These are phyloP conservation scores for Narcine bancroftii DNA, from an alignment of 2,113 vertebrate genomes.

Conservation along the genomic window DNA sequence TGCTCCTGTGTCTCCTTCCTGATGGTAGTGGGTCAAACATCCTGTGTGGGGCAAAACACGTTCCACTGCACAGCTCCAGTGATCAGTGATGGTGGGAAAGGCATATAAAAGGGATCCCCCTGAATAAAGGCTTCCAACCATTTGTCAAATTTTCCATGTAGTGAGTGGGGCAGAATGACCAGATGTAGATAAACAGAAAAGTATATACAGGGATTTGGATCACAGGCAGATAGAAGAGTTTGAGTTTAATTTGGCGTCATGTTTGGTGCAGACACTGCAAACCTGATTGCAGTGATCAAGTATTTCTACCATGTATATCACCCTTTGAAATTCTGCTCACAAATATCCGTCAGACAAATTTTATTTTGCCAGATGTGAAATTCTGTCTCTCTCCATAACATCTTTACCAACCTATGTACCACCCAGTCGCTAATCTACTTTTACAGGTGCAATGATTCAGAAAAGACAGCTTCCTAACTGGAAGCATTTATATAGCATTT, in stretches of 20 bases:
- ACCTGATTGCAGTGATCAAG: neutral
- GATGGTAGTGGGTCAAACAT: too few species aligned
- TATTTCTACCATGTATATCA: neutral
- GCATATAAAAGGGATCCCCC: neutral
- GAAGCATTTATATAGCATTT: slow-evolving; percentile 2
- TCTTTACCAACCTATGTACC: neutral
- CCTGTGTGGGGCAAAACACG: too few species aligned
- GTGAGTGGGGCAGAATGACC: neutral
- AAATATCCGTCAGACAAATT: neutral
- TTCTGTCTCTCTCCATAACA: neutral
- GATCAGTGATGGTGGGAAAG: neutral
- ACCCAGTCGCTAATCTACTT: neutral
- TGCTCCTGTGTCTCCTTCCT: too few species aligned
- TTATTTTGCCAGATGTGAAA: neutral
- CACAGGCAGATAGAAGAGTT: too few species aligned
- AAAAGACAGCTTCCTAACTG: neutral
- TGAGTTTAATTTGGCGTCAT: too few species aligned
- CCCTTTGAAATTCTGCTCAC: neutral
- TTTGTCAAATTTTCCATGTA: neutral
- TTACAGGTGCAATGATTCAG: neutral
- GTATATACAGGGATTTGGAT: too few species aligned
- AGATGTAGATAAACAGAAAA: too few species aligned
- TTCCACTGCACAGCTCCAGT: neutral
- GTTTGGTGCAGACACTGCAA: neutral
- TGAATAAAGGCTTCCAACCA: neutral